Evolutionary conservation across 2,888 invertebrate species (phyloP).

Genomic region (Melieria omissa): DNA sequence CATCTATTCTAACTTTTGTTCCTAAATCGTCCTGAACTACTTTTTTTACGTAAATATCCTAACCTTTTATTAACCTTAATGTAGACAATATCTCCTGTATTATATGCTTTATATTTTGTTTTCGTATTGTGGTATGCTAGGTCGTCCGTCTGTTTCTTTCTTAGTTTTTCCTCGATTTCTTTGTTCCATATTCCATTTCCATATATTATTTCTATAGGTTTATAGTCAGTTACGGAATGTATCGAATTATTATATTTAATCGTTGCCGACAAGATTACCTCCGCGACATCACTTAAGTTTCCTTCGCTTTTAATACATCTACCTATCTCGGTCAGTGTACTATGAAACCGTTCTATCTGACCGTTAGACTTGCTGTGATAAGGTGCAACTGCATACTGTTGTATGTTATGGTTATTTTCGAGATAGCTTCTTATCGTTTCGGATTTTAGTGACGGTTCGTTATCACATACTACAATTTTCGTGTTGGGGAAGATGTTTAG

Average conservation of each 20-base stretch:
- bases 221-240: too few species aligned
- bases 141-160: neutral
- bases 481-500: slow-evolving; percentile 1
- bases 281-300: slow-evolving; percentile 1
- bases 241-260: too few species aligned
- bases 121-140: neutral
- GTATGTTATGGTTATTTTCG: slow-evolving; percentile 1
- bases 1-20: too few species aligned
- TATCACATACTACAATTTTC: neutral
- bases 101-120: slow-evolving; percentile 1
- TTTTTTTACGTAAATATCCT: slow-evolving; percentile 1
- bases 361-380: neutral
- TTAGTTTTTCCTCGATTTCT: neutral
- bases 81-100: neutral
- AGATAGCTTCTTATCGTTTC: neutral
- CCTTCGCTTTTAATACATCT: too few species aligned
- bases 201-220: slow-evolving; percentile 3
- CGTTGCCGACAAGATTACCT: neutral
- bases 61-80: slow-evolving; percentile 9
- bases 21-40: neutral
- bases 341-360: neutral
- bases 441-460: neutral
- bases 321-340: slow-evolving; percentile 5
- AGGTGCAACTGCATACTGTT: slow-evolving; percentile 7
- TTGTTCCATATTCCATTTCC: neutral